Percentiles rank a stretch among this genome's conserved stretches.
phyloP scores from a whole-genome alignment of 2,888 invertebrate genomes.

The Drosophila algonquin region DNA sequence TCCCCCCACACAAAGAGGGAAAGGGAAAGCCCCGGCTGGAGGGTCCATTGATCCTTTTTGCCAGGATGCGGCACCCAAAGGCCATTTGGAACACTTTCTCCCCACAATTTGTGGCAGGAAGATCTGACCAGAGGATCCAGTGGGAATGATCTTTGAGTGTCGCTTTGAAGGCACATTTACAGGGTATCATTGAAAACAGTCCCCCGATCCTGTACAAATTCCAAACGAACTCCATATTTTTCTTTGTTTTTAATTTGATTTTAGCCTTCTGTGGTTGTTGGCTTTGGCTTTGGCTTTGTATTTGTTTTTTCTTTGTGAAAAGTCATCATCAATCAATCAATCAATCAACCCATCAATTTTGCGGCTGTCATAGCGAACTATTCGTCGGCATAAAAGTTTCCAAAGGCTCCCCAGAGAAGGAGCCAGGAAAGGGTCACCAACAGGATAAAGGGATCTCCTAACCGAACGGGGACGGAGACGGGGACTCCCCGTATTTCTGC shows the following conservation, averaged over 20 bases:
- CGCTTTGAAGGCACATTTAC: background rate
- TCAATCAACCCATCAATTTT: constrained; percentile 22
- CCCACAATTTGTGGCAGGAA: background rate
- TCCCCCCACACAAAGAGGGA: background rate
- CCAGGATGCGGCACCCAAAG: background rate
- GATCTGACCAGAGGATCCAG: background rate
- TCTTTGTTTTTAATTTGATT: background rate
- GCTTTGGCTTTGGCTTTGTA: constrained; percentile 14
- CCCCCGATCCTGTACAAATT: background rate
- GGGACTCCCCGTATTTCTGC: constrained; percentile 1
- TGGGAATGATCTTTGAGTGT: background rate
- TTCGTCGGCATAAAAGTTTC: constrained; percentile 42
- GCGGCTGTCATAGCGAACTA: constrained; percentile 42
- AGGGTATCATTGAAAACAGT: background rate
- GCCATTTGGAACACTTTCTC: too few relatives aligned
- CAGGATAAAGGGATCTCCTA: constrained; percentile 5
- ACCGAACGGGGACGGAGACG: constrained; percentile 3
- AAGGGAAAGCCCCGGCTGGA: background rate
- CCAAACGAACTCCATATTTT: background rate
- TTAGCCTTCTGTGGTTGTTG: background rate
- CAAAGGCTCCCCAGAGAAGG: background rate
- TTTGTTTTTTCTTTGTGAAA: constrained; percentile 9
- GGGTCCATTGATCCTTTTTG: background rate
- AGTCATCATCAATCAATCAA: constrained; percentile 40
- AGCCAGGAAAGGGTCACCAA: background rate